Percentiles rank a stretch among this genome's conserved stretches.
phyloP scores from a whole-genome alignment of 2,113 vertebrate species.

The Nycticorax nycticorax region DNA sequence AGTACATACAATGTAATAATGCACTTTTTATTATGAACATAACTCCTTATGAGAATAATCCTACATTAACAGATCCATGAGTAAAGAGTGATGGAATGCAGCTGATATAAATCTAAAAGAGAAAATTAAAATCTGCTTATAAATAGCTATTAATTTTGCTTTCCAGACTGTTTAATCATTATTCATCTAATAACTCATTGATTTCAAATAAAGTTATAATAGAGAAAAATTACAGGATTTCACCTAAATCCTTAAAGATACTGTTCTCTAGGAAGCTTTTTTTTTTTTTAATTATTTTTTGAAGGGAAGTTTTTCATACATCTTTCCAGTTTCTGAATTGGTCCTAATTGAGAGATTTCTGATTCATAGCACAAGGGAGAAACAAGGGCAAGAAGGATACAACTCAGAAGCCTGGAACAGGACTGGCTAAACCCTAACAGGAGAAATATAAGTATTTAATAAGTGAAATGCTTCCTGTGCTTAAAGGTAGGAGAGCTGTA shows the following conservation, averaged over 20 bases:
- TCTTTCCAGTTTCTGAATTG: not conserved
- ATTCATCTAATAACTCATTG: not conserved
- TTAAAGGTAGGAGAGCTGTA: not conserved
- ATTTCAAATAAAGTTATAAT: not conserved
- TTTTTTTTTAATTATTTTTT: not conserved
- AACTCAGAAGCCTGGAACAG: not conserved
- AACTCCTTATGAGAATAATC: not conserved
- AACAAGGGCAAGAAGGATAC: not conserved
- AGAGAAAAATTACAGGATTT: not conserved
- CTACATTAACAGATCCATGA: not conserved
- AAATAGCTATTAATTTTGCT: constrained; percentile 27
- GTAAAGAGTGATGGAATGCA: not conserved
- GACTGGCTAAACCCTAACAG: not conserved
- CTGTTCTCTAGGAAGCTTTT: not conserved
- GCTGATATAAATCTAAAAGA: not conserved
- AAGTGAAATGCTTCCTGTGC: not conserved
- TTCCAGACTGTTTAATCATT: not conserved
- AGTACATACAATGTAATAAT: not conserved
- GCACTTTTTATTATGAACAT: not conserved
- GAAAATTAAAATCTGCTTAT: constrained; percentile 26
- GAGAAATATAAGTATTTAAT: not conserved
- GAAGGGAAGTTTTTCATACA: not conserved
- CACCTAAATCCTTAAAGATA: not conserved
- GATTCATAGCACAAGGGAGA: not conserved
- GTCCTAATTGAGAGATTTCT: not conserved